Base-by-base conservation (phyloP, 2,113 vertebrate genomes). In the Polypterus bichir region DNA sequence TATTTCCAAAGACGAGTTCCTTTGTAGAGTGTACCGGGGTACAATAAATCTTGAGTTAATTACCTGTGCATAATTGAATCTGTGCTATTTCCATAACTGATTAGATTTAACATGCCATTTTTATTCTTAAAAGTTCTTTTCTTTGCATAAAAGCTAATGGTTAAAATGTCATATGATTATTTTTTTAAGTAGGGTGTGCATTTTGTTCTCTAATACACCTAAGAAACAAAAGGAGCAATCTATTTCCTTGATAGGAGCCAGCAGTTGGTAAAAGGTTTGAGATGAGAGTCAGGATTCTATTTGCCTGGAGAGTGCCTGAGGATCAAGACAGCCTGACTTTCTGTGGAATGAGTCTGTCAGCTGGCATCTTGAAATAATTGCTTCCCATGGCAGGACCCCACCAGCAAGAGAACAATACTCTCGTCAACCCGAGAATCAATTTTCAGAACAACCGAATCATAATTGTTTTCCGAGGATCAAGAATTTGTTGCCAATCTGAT, bases 281-380 rank as follows among this genome's bases (percentile, higher is more conserved):
- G 90, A 91, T 90, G 88, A 91, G 88, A 85, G 88, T 83, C 83
- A 89, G 89, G 85, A 91, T 88, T 88, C 89, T 87, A 92, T 96
- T 96, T 94, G 91, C 92, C 92, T 91, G 91, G 91, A 92, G 92
- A 93, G 85, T 85, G 91, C 92, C 89, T 69, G 89, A 90, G 91
- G 92, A 91, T 78, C 89, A 85, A 86, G 86, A 83, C 86, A 85
- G 86, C 84, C 83, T 82, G 78, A 77, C 84, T 91, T 89, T 86
- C 85, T 79, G 84, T 81, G 77, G 89, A 91, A 89, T 83, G 81
- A 84, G 91, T 86, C 90, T 95, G 91, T 95, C 92, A 94, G 91
- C 91, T 94, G 92, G 90, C 89, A 91, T 91, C 89, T 83, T 86
- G 91, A 83, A 64, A 85, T 93, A 96, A 96, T 96, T 94, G 91